Base-by-base conservation (phyloP, 1,140 invertebrate genomes). In the Drosophila kanapiae region DNA sequence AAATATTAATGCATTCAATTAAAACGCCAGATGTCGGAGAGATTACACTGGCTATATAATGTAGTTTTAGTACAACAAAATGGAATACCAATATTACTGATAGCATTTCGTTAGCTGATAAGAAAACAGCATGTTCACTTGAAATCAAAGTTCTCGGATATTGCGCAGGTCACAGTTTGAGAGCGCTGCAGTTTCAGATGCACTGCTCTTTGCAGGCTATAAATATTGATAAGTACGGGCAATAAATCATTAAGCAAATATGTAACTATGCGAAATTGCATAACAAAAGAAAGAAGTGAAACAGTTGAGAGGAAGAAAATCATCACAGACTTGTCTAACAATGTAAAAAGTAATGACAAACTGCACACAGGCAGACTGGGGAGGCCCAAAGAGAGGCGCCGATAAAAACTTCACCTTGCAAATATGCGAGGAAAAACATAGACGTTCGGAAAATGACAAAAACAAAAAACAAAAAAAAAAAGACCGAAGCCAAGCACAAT, bases 381-480 rank as follows among this genome's bases (percentile, higher is more conserved):
- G 40, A 64, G 49, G 14, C 49, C 62, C 54, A 47, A 60, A 43
- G 42, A 53, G 57, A 67, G 48, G 45, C 51, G 71, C 35, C 18
- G 53, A 56, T 27, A 82, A 57, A 87, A 83, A 80, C 86, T 88
- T 84, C 77, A 84, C 77, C 80, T 82, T 84, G 80, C 68, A 80
- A 77, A 80, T 58, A 82, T 65, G 75, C 65, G 64, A 72, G 53
- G 42, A 57, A 78, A 78, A 75, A 75, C 58, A 70, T 38, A 68
- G 56, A 54, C 31, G 68, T 74, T 74, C 56, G 53, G 68, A 57
- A 75, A 75, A 63, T 61, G 45, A 23, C 40, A 77, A 76, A n/a
- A 67, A 82, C 69, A 56, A 40, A 56, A 57, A 70, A 59, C 54
- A 56, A 70, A 78, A 75, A 70, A 78, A 81, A 72, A 85, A 80